phyloP scores from a whole-genome alignment of 2,888 invertebrate genomes.

The Lobophora halterata region DNA sequence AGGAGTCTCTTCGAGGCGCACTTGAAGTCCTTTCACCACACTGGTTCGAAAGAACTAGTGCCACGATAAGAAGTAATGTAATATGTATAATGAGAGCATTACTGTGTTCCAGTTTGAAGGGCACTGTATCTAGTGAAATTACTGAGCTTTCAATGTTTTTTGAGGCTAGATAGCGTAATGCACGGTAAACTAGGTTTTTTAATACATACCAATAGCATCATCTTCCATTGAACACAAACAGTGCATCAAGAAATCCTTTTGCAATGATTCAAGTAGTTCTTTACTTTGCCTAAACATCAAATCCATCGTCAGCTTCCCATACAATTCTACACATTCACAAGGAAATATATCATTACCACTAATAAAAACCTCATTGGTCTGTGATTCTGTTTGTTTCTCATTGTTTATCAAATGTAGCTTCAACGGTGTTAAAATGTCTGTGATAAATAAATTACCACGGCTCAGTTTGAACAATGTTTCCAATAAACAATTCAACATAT shows the following conservation, averaged over 20 bases:
- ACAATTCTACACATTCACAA: constrained; percentile 53
- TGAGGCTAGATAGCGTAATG: too few species aligned
- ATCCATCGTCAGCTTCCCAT: constrained; percentile 66
- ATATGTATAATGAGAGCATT: too few species aligned
- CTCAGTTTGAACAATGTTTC: constrained; percentile 70
- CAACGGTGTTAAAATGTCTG: constrained; percentile 60
- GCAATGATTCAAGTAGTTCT: constrained; percentile 57
- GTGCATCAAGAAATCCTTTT: constrained; percentile 63
- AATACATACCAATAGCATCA: constrained; percentile 62
- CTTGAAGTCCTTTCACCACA: too few species aligned
- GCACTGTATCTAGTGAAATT: too few species aligned
- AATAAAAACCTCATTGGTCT: constrained; percentile 50
- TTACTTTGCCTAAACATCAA: constrained; percentile 72
- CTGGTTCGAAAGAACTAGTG: too few species aligned
- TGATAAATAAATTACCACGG: constrained; percentile 59
- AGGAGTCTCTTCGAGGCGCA: too few species aligned
- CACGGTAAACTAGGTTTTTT: too few species aligned
- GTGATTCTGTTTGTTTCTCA: constrained; percentile 59
- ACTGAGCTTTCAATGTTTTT: too few species aligned
- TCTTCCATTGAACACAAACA: constrained; percentile 62
- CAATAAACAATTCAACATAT: constrained; percentile 62
- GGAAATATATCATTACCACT: constrained; percentile 62
- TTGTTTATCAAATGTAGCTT: constrained; percentile 55
- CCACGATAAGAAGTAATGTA: too few species aligned
- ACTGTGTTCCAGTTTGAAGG: too few species aligned